These are phyloP conservation scores for Limnephilus auricula DNA, from an alignment of 2,888 invertebrate genomes.

Conservation along the genomic window DNA sequence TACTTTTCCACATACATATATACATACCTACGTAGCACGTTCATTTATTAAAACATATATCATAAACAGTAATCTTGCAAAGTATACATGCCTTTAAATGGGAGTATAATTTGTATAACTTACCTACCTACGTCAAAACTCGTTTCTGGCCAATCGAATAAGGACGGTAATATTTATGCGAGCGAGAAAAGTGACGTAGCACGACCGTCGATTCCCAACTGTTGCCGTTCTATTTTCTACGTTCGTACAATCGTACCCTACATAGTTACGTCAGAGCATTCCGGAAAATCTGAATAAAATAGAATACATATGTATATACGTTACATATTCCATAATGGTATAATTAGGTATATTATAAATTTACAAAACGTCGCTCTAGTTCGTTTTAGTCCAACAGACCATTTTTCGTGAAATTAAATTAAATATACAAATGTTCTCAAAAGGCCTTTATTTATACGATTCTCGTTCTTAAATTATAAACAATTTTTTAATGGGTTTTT, in stretches of 20 bases:
- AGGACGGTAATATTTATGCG: not conserved
- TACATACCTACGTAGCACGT: not conserved
- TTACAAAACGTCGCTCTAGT: no score
- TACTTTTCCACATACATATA: not conserved
- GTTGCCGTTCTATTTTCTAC: conserved; percentile 16
- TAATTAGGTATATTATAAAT: no score
- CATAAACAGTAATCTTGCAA: conserved; percentile 16
- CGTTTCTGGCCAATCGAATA: not conserved
- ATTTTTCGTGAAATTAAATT: no score
- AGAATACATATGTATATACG: not conserved
- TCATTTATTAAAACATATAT: not conserved
- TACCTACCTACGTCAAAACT: not conserved
- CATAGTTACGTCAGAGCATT: not conserved
- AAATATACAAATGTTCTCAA: no score
- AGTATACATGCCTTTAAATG: conserved; percentile 7
- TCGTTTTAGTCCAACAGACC: no score
- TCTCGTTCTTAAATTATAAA: no score
- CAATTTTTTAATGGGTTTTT: no score
- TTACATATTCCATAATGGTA: not conserved
- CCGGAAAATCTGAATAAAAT: not conserved
- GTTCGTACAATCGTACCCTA: not conserved
- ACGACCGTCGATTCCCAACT: not conserved
- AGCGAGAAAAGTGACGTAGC: conserved; percentile 7
- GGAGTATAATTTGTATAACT: not conserved
- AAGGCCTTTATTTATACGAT: no score